These are phyloP conservation scores for Eulemur albifrons DNA, from an alignment of 2,797 vertebrate species.

Conservation along the genomic window DNA sequence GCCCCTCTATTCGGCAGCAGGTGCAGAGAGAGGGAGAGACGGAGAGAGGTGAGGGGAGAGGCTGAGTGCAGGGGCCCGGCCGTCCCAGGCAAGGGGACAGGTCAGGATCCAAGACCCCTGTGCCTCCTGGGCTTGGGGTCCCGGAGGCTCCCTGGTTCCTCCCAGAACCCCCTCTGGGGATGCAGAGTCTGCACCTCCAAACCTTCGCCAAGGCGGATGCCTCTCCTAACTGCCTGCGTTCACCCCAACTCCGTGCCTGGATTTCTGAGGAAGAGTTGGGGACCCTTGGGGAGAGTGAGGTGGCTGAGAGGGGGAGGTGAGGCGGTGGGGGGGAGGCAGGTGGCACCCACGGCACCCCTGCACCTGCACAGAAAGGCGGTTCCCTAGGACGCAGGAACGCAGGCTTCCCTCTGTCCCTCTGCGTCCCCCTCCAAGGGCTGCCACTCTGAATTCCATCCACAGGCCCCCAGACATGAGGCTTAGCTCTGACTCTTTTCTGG, in stretches of 20 bases:
- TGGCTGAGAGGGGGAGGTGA: not conserved
- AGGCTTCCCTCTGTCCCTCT: not conserved
- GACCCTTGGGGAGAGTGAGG: fast-evolving
- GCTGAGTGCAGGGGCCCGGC: not conserved
- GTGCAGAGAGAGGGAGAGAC: not conserved
- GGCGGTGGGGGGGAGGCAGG: no score
- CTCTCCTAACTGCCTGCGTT: not conserved
- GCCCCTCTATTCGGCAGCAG: not conserved
- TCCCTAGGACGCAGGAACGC: fast-evolving
- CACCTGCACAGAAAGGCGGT: no score
- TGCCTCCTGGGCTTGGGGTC: not conserved
- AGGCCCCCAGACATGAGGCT: not conserved
- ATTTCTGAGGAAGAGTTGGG: not conserved
- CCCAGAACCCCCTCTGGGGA: not conserved
- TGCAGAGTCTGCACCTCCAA: not conserved
- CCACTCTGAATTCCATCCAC: no score
- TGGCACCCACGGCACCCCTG: not conserved
- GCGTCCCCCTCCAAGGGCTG: no score
- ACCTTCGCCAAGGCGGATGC: not conserved
- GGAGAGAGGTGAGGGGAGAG: not conserved
- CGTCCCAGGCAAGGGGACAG: fast-evolving
- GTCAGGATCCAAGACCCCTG: not conserved
- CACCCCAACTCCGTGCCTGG: no score
- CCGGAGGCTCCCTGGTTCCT: no score
- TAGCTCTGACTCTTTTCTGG: not conserved